Evolutionary conservation across 2,888 invertebrate species (phyloP).

Genomic region (Pasiphila rectangulata): DNA sequence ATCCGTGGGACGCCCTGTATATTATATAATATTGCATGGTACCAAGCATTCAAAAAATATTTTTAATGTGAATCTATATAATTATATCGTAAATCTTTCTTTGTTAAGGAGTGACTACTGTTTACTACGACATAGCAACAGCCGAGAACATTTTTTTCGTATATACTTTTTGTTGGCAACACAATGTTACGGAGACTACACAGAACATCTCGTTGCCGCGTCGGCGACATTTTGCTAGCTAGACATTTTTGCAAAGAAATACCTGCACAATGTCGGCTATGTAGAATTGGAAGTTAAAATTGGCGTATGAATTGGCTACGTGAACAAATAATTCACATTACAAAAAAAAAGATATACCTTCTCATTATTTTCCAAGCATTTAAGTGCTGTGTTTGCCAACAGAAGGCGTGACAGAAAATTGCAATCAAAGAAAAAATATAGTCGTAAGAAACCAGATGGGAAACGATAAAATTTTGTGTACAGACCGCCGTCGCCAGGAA

Average conservation of each 20-base stretch:
- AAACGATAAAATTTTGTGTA: conserved; percentile 66
- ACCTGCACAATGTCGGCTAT: no score
- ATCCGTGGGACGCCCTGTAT: no score
- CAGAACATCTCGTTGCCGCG: no score
- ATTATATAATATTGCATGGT: no score
- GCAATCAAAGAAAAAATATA: conserved; percentile 49
- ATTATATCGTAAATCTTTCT: not conserved
- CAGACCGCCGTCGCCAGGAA: conserved; percentile 56
- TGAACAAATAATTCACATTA: no score
- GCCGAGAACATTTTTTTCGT: conserved; percentile 6
- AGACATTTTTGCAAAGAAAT: no score
- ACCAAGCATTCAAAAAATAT: not conserved
- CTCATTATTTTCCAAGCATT: conserved; percentile 3
- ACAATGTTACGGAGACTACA: conserved; percentile 57
- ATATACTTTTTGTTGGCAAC: conserved; percentile 48
- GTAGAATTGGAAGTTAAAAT: conserved; percentile 10
- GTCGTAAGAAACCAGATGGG: conserved; percentile 56
- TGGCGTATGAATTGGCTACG: conserved; percentile 53
- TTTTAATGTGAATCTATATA: not conserved
- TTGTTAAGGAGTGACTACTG: not conserved
- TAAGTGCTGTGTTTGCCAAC: conserved; percentile 64
- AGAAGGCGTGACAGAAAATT: conserved; percentile 64
- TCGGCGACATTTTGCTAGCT: no score
- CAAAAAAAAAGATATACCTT: no score
- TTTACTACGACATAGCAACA: conserved; percentile 1